These are phyloP conservation scores for Yponomeuta evonymella DNA, from an alignment of 2,888 invertebrate species.

Conservation along the genomic window DNA sequence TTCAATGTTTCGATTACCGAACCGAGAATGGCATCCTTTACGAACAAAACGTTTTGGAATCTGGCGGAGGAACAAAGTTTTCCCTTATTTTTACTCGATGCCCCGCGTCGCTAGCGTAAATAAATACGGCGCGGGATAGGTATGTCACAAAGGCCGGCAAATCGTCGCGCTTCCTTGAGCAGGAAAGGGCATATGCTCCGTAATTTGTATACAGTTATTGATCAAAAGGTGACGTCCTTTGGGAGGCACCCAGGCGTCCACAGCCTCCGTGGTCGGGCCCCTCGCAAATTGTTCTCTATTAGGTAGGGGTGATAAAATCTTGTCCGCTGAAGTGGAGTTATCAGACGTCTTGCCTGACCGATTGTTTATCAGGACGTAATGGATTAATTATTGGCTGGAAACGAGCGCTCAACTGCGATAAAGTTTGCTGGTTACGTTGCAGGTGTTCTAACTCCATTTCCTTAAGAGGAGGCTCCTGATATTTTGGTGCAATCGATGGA, in stretches of 20 bases:
- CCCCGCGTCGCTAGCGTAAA: constrained; percentile 25
- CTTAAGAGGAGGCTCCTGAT: no score
- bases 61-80: constrained; percentile 9
- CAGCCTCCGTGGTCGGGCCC: constrained; percentile 43
- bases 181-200: constrained; percentile 70
- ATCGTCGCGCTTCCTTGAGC: constrained; percentile 59
- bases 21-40: no score
- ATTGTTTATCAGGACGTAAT: constrained; percentile 46
- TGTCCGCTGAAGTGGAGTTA: constrained; percentile 37
- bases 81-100: constrained; percentile 10
- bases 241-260: constrained; percentile 62
- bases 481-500: no score
- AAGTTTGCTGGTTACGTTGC: background rate
- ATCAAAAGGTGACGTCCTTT: constrained; percentile 74
- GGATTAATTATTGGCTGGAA: constrained; percentile 38
- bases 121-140: constrained; percentile 31
- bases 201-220: constrained; percentile 76
- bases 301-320: constrained; percentile 69
- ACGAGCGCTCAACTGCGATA: background rate
- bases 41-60: constrained; percentile 8
- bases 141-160: constrained; percentile 51
- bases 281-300: constrained; percentile 61
- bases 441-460: background rate
- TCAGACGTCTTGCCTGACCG: constrained; percentile 38
- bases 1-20: no score